These are phyloP conservation scores for Tragelaphus buxtoni DNA, from an alignment of 2,113 vertebrate species.

Conservation along the genomic window DNA sequence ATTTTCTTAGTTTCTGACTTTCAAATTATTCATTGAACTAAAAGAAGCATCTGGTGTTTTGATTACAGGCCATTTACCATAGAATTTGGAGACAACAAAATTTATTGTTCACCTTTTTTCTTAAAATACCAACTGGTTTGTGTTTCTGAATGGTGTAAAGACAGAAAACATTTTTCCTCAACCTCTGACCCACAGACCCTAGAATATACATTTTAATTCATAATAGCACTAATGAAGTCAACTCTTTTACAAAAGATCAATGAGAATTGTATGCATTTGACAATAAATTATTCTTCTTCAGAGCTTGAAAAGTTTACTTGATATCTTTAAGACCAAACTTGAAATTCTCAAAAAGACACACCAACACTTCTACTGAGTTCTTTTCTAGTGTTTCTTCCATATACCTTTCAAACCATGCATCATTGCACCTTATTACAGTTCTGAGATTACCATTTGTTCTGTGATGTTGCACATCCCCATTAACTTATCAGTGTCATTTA, in stretches of 20 bases:
- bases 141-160: background rate
- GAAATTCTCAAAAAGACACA: background rate
- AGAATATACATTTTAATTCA: background rate
- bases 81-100: background rate
- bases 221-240: background rate
- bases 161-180: background rate
- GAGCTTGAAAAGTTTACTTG: background rate
- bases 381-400: background rate
- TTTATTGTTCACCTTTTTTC: background rate
- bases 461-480: background rate
- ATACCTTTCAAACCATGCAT: background rate
- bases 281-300: background rate
- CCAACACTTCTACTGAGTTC: background rate
- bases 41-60: background rate
- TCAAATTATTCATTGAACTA: background rate
- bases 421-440: background rate
- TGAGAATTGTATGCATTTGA: background rate
- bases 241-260: background rate
- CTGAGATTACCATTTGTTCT: background rate
- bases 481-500: background rate
- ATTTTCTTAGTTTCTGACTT: background rate
- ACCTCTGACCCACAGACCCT: rapidly evolving
- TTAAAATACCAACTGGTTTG: background rate
- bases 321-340: background rate
- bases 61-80: background rate